Evolutionary conservation across 2,888 invertebrate genomes (phyloP), one percentile per base, ranked within the genome.

Genomic region (Notodonta dromedarius): DNA sequence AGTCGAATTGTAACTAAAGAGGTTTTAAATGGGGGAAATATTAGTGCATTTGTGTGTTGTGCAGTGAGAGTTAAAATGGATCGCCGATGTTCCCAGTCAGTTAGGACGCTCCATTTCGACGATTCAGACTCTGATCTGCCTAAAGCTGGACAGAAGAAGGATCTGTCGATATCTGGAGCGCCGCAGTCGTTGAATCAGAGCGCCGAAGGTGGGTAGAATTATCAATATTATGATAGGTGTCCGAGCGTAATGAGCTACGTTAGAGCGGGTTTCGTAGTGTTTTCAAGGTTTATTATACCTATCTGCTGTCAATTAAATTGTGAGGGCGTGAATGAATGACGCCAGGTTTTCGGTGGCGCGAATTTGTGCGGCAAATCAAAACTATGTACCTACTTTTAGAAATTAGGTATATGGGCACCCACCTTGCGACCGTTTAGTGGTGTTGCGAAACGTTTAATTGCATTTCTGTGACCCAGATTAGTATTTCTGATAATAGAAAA

Each of bases 81-180:
- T 84, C 94, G 95, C 67, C 94, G 95, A 82, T 94, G 95, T 77
- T 94, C 95, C 62, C 95, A 96, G 88, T 96, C 96, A 68, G 97
- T 96, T 60, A 94, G 97, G 86, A 96, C 96, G 74, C 94, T 97
- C 77, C 94, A 96, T 77, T 97, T 97, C 84, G 96, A 97, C 86
- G 96, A 97, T 89, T 94, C 95, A 58, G 95, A 96, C 82, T 91
- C 94, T 62, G 95, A 95, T 76, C 84, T 79, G 70, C 87, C 90
- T 71, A 92, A 91, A 83, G 75, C 79, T 74, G 88, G 82, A 56
- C 88, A 84, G 86, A 93, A 90, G 73, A 92, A 91, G 77, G 90
- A 90, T 67, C 77, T 91, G 67, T 73, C 81, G 57, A 81, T 88
- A 60, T 80, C 89, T 60, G 89, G 79, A 67, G 88, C 84, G 50